Conservation (phyloP, 2,113 vertebrate species). For the Micromys minutus region DNA sequence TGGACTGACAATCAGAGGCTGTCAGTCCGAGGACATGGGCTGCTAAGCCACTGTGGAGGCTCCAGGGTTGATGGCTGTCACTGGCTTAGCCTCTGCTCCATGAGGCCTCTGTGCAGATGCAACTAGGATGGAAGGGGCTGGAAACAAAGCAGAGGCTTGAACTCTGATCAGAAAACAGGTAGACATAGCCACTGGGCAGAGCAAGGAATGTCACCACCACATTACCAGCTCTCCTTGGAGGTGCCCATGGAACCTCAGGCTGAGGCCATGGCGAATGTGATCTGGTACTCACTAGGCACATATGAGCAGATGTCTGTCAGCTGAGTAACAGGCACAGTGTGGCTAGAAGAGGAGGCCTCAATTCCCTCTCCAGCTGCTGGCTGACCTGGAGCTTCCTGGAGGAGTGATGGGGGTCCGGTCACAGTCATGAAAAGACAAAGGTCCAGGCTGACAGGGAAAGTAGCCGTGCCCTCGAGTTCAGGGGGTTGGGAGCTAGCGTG, state of each 20-base stretch:
- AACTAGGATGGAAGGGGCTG: neutral
- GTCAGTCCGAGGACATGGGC: slow-evolving; percentile 68
- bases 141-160: neutral
- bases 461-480: neutral
- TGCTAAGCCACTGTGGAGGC: neutral
- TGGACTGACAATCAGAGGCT: slow-evolving; percentile 80
- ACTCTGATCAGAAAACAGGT: neutral
- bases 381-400: neutral
- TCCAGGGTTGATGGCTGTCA: slow-evolving; percentile 69
- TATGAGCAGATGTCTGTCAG: neutral
- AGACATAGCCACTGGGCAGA: too few relatives aligned
- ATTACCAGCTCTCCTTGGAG: neutral
- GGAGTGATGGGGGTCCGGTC: too few relatives aligned
- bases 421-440: neutral
- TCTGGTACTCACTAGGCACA: rapidly evolving
- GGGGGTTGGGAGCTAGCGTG: neutral
- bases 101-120: neutral
- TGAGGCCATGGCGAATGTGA: neutral
- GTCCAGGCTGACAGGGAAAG: neutral
- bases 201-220: neutral
- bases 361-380: too few relatives aligned
- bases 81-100: slow-evolving; percentile 67
- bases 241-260: neutral
- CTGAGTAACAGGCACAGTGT: rapidly evolving
- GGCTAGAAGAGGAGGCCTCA: neutral